Evolutionary conservation across 2,888 invertebrate genomes (phyloP), one percentile per base, ranked within the genome.

Genomic region (Stictocephala bisonia): DNA sequence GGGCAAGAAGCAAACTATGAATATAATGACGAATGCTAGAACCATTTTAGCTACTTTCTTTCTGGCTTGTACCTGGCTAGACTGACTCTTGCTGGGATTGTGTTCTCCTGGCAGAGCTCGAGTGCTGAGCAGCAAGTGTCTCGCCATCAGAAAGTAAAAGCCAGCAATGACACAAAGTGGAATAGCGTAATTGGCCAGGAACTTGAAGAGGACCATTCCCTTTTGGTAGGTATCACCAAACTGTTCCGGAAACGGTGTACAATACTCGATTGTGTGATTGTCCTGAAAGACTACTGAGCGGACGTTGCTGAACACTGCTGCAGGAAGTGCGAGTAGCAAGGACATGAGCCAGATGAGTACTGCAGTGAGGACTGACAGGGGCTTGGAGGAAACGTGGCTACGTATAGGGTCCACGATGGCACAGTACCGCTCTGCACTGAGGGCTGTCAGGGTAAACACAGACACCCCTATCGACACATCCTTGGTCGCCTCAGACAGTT

Each of bases 141-240:
- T 89, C 0, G 97, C 97, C 96, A 97, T 97, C 79, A 94, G 87
- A 3, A 93, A 88, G 85, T 97, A 97, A 83, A 96, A 95, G 69
- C 91, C 89, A 0, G 91, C 91, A 79, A 97, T 97, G 77, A 96
- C 91, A 68, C 91, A 85, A 24, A 97, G 85, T 0, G 97, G 97
- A 64, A 96, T 86, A 3, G 92, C 87, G 85, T 97, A 97, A 83
- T 95, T 93, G 51, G 93, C 87, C 44, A 95, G 85, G 74, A 92
- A 91, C 85, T 92, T 90, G 80, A 85, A 83, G 70, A 88, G 80
- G 58, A 88, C 86, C 79, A 87, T 84, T 24, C 84, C 81, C 75
- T 84, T 83, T 15, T 84, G 81, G 78, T 88, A 88, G 35, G 74
- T 75, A 18, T 78, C 76, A 20, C 85, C 85, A 64, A 83, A 83